These are phyloP conservation scores for Epizoanthus illoricatus DNA, from an alignment of 92 coral and sea anemone genomes.

Conservation along the genomic window DNA sequence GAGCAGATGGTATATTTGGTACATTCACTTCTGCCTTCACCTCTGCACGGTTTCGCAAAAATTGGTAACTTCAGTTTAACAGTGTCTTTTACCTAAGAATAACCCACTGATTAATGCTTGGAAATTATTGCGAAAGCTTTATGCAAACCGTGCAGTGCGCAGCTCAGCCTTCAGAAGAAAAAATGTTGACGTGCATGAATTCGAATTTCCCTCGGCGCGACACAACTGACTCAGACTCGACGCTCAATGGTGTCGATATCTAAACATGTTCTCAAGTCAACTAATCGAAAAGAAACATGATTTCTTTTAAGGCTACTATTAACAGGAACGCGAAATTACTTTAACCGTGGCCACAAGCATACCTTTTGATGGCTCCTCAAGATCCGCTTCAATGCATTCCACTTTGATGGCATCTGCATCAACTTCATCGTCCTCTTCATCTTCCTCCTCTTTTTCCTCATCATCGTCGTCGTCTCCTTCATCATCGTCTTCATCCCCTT, in stretches of 20 bases:
- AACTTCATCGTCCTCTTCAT: conserved; percentile 70
- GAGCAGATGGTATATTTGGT: neutral
- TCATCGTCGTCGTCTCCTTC: conserved; percentile 60
- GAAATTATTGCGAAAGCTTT: neutral
- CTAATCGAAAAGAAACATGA: neutral
- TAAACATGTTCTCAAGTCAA: conserved; percentile 3
- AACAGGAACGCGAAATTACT: neutral
- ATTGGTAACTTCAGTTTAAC: too few relatives aligned
- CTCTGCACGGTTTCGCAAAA: too few relatives aligned
- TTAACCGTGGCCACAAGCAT: neutral
- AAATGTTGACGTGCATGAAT: conserved; percentile 1
- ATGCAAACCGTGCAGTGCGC: neutral
- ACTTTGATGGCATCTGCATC: conserved; percentile 74
- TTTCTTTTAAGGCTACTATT: neutral
- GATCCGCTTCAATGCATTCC: conserved; percentile 46
- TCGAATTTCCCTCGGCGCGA: conserved; percentile 45
- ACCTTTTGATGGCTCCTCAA: conserved; percentile 56
- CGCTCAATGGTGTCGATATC: neutral
- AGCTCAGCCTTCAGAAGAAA: neutral
- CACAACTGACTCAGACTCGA: conserved; percentile 14
- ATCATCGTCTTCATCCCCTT: conserved; percentile 65
- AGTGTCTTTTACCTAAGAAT: too few relatives aligned
- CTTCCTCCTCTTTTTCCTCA: conserved; percentile 44
- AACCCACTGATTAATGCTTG: neutral
- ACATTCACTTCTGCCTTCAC: too few relatives aligned